phyloP scores from a whole-genome alignment of 2,113 vertebrate genomes.

The Sylvia atricapilla region DNA sequence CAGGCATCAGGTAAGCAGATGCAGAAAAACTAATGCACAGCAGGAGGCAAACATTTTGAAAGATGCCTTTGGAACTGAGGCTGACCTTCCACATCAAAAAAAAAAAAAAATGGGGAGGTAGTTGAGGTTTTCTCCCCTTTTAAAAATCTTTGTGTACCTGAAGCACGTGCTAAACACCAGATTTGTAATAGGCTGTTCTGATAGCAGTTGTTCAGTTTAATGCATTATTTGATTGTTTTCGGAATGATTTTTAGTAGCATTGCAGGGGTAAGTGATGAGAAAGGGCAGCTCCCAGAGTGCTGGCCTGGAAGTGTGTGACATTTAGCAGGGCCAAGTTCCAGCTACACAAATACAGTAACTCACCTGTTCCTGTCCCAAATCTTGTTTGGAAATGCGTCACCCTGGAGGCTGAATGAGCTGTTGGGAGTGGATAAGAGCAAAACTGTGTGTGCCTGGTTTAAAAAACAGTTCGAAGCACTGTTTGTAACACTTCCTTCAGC shows the following conservation, averaged over 20 bases:
- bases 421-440: neutral
- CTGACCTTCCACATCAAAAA: neutral
- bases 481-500: neutral
- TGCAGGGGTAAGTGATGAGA: neutral
- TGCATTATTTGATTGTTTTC: neutral
- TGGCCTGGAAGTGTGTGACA: neutral
- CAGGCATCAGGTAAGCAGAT: neutral
- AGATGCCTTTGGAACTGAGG: neutral
- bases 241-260: neutral
- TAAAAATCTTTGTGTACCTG: neutral
- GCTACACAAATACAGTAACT: rapidly evolving
- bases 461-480: neutral
- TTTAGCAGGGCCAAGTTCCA: neutral
- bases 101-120: rapidly evolving
- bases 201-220: neutral
- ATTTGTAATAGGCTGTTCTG: neutral
- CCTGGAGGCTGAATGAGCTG: neutral
- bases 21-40: neutral
- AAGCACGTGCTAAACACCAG: neutral
- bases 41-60: neutral
- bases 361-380: neutral
- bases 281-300: neutral
- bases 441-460: neutral
- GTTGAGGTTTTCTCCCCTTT: rapidly evolving
- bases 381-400: neutral